These are phyloP conservation scores for Allophyes oxyacanthae DNA, from an alignment of 2,888 invertebrate genomes.

Conservation along the genomic window DNA sequence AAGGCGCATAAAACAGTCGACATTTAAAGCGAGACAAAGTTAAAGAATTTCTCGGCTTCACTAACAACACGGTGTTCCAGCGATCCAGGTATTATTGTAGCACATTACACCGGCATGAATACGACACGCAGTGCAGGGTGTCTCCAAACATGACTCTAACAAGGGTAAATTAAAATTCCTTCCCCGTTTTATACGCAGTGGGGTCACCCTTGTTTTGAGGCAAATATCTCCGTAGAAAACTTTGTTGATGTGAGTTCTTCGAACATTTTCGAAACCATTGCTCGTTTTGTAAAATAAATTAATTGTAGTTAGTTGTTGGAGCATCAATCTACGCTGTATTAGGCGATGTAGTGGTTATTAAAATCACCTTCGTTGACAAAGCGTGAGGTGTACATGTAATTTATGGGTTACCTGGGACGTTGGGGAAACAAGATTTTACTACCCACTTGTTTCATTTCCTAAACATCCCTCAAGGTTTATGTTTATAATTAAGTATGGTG, in stretches of 20 bases:
- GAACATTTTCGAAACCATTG: slow-evolving; percentile 3
- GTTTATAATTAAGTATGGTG: slow-evolving; percentile 60
- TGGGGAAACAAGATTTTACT: slow-evolving; percentile 71
- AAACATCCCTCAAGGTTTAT: slow-evolving; percentile 64
- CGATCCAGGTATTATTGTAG: slow-evolving; percentile 58
- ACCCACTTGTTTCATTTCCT: slow-evolving; percentile 74
- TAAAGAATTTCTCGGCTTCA: slow-evolving; percentile 48
- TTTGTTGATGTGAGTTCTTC: slow-evolving; percentile 1
- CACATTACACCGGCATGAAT: slow-evolving; percentile 58
- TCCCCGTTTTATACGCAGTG: slow-evolving; percentile 67
- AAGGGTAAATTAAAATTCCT: slow-evolving; percentile 85
- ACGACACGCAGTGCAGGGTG: slow-evolving; percentile 54
- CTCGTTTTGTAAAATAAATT: background rate
- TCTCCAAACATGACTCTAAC: slow-evolving; percentile 72
- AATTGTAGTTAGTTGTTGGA: background rate
- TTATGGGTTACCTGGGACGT: slow-evolving; percentile 69
- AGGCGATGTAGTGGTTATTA: slow-evolving; percentile 2
- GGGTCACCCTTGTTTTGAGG: slow-evolving; percentile 64
- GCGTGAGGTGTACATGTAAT: slow-evolving; percentile 62
- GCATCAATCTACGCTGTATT: slow-evolving; percentile 15
- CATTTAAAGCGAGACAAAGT: slow-evolving; percentile 47
- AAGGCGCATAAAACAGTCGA: slow-evolving; percentile 32
- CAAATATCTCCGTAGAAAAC: slow-evolving; percentile 42
- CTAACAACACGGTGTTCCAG: slow-evolving; percentile 28
- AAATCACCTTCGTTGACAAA: slow-evolving; percentile 52